Evolutionary conservation across 2,888 invertebrate genomes (phyloP).

Genomic region (Trilocha varians): DNA sequence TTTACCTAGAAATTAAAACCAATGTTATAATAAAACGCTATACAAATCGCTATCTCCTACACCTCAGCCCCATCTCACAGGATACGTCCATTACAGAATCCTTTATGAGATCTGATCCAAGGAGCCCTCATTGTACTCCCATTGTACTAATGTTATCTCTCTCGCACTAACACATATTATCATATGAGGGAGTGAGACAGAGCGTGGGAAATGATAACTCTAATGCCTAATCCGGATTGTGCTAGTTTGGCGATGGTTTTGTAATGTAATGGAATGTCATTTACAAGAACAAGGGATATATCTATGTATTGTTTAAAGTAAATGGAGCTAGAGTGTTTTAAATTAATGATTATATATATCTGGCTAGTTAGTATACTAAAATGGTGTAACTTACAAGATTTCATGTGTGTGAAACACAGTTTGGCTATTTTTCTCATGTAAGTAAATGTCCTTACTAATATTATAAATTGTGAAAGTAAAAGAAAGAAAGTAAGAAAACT

Average conservation of each 20-base stretch:
- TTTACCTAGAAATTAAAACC: no score
- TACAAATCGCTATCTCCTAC: neutral
- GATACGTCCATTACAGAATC: constrained; percentile 39
- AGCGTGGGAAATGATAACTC: neutral
- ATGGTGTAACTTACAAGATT: no score
- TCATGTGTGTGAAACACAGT: no score
- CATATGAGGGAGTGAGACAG: constrained; percentile 2
- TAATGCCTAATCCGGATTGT: neutral
- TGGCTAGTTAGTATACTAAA: no score
- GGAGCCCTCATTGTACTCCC: constrained; percentile 19
- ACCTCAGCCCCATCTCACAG: constrained; percentile 24
- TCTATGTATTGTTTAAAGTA: no score
- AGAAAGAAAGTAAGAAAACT: no score
- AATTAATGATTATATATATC: no score
- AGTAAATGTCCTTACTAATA: no score
- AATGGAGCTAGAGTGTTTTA: no score
- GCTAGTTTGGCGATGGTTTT: neutral
- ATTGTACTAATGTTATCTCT: constrained; percentile 12
- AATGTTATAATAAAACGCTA: neutral
- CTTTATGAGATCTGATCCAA: constrained; percentile 29
- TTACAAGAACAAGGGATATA: neutral
- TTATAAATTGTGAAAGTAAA: no score
- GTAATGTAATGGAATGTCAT: neutral
- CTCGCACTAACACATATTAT: neutral
- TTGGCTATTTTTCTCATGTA: no score